Evolutionary conservation across 2,113 vertebrate genomes (phyloP).

Genomic region (Muntiacus reevesi): DNA sequence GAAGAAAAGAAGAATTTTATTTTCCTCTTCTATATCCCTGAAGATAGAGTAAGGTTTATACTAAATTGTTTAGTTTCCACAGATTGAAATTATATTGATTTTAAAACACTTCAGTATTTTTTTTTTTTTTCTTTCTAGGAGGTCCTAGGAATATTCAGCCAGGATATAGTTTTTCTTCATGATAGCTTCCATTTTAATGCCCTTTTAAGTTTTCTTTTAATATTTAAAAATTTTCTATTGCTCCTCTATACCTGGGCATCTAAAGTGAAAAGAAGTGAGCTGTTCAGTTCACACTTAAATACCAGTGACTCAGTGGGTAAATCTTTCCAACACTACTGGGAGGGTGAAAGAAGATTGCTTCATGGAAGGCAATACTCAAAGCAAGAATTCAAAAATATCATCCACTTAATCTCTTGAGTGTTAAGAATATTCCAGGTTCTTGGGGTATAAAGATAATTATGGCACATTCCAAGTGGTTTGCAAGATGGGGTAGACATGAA

Average conservation of each 20-base stretch:
- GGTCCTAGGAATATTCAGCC: neutral
- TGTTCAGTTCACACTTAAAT: neutral
- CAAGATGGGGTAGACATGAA: neutral
- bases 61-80: neutral
- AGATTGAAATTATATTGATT: neutral
- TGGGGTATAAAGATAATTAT: neutral
- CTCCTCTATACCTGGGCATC: neutral
- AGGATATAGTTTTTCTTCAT: neutral
- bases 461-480: neutral
- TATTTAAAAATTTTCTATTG: neutral
- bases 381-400: neutral
- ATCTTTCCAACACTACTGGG: neutral
- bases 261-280: neutral
- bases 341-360: neutral
- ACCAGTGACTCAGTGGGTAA: neutral
- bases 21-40: neutral
- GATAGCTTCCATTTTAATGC: neutral
- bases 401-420: neutral
- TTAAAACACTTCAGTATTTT: neutral
- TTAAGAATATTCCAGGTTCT: neutral
- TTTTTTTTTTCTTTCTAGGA: neutral
- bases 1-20: neutral
- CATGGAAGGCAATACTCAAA: neutral
- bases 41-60: neutral
- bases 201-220: neutral